These are phyloP conservation scores for Gymnoscopelus braueri DNA, from an alignment of 2,797 vertebrate species.

Conservation along the genomic window DNA sequence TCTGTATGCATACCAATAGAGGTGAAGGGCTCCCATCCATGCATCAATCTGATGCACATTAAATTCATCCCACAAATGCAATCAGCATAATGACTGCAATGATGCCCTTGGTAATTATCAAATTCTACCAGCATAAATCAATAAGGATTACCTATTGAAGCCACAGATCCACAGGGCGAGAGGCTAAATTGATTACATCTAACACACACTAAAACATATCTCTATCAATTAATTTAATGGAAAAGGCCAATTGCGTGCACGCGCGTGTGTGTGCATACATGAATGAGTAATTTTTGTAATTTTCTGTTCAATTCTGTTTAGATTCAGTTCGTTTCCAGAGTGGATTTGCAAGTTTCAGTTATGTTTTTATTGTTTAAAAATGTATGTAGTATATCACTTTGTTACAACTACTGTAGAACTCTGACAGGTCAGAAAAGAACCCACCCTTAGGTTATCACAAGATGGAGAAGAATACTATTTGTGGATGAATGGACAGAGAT, in stretches of 20 bases:
- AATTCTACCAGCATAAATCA: slow-evolving; percentile 31
- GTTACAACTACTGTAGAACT: too few relatives aligned
- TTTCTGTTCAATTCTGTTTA: slow-evolving; percentile 3
- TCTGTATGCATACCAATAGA: not conserved
- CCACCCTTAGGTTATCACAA: too few relatives aligned
- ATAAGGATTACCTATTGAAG: slow-evolving; percentile 52
- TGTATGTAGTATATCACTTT: too few relatives aligned
- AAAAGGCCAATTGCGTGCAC: slow-evolving; percentile 20
- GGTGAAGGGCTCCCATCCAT: slow-evolving; percentile 3
- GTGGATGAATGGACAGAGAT: too few relatives aligned
- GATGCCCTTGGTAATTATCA: slow-evolving; percentile 13
- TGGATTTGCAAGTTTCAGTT: not conserved
- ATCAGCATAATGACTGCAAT: slow-evolving; percentile 38
- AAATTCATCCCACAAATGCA: slow-evolving; percentile 20
- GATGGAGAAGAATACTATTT: too few relatives aligned
- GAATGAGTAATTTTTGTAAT: not conserved
- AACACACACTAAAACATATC: not conserved
- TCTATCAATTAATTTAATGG: slow-evolving; percentile 39
- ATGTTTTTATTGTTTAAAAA: too few relatives aligned
- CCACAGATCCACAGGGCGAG: slow-evolving; percentile 34
- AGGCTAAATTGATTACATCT: slow-evolving; percentile 37
- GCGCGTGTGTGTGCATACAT: not conserved
- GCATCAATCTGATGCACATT: slow-evolving; percentile 36
- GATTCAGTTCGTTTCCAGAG: too few relatives aligned
- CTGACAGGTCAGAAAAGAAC: too few relatives aligned